Evolutionary conservation across 2,888 invertebrate species (phyloP).

Genomic region (Masnerella sp.): DNA sequence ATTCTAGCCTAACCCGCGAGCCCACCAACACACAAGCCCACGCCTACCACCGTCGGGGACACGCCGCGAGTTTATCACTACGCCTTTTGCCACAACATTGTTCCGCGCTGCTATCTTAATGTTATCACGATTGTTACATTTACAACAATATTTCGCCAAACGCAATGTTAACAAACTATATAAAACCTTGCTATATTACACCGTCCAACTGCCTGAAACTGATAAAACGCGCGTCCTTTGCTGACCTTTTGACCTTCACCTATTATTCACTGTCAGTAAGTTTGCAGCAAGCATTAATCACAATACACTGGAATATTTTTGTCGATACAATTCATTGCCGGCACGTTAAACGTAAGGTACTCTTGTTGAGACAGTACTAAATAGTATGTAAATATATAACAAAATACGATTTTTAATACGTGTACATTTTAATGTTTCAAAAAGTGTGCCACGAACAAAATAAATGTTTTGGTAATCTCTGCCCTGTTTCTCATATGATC

Average conservation of each 20-base stretch:
- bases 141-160: slow-evolving; percentile 36
- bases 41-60: slow-evolving; percentile 66
- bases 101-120: slow-evolving; percentile 46
- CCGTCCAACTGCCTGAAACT: background rate
- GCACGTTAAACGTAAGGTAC: too few species aligned
- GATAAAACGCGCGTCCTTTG: slow-evolving; percentile 4
- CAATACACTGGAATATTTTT: too few species aligned
- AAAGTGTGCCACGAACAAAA: too few species aligned
- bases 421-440: too few species aligned
- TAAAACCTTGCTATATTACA: slow-evolving; percentile 7
- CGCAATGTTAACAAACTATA: slow-evolving; percentile 10
- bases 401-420: too few species aligned
- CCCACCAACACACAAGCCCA: slow-evolving; percentile 71
- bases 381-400: too few species aligned
- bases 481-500: too few species aligned
- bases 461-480: too few species aligned
- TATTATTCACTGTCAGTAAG: too few species aligned
- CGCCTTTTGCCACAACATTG: slow-evolving; percentile 54
- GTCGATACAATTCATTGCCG: too few species aligned
- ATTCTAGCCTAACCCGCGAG: slow-evolving; percentile 73
- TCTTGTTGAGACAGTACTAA: too few species aligned
- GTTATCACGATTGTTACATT: slow-evolving; percentile 49
- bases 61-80: slow-evolving; percentile 58
- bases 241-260: background rate
- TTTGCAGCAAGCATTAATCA: too few species aligned